These are phyloP conservation scores for Macaca fascicularis DNA, from an alignment of 2,113 vertebrate species.

Conservation along the genomic window T2T-MFA8v1.1 NC_088380.1:135359501-135360000, in stretches of 20 bases:
- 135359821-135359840: conserved; percentile 50
- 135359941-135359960: conserved; percentile 63
- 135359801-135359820: conserved; percentile 41
- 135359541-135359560: conserved; percentile 67
- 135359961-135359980: conserved; percentile 48
- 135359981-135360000: conserved; percentile 40
- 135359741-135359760: neutral
- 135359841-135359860: conserved; percentile 46
- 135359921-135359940: conserved; percentile 69
- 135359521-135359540: conserved; percentile 58
- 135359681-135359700: conserved; percentile 32
- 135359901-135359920: conserved; percentile 73
- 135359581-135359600: conserved; percentile 35
- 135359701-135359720: conserved; percentile 27
- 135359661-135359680: neutral
- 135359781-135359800: conserved; percentile 35
- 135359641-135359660: neutral
- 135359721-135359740: neutral
- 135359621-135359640: conserved; percentile 30
- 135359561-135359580: conserved; percentile 45
- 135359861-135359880: conserved; percentile 16
- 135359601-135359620: conserved; percentile 53
- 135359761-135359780: neutral
- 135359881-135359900: conserved; percentile 72
- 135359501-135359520: conserved; percentile 63